Conservation (phyloP, 2,797 vertebrate species). For the Hypotaenidia philippensis region DNA sequence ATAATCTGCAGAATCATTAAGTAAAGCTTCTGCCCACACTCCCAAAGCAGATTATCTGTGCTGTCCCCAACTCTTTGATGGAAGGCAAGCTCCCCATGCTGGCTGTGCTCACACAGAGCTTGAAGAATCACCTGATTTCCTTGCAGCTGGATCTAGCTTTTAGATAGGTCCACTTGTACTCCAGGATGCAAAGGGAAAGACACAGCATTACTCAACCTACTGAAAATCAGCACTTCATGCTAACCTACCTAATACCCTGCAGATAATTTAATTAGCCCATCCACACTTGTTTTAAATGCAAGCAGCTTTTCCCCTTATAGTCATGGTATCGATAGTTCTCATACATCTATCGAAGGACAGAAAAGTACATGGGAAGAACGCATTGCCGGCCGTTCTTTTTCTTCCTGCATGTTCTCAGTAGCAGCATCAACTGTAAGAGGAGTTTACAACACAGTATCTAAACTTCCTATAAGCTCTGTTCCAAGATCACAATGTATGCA, state of each 20-base stretch:
- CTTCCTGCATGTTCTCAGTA: background rate
- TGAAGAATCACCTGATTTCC: background rate
- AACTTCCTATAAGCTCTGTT: background rate
- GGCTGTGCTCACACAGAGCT: background rate
- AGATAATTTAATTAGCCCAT: background rate
- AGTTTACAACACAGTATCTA: background rate
- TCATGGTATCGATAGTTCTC: background rate
- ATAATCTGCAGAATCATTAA: background rate
- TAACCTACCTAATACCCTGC: background rate
- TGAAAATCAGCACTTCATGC: background rate
- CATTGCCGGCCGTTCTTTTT: background rate
- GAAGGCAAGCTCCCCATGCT: background rate
- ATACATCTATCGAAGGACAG: background rate
- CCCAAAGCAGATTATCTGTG: background rate
- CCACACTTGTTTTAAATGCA: background rate
- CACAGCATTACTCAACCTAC: background rate
- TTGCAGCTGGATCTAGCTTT: background rate
- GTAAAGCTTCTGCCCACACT: background rate
- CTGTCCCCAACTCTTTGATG: background rate
- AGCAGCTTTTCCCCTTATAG: background rate
- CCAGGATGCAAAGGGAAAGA: fast-evolving
- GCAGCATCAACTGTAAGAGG: background rate
- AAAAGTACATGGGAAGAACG: background rate
- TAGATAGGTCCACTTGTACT: background rate
- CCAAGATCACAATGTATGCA: fast-evolving